Conservation (phyloP, 2,888 invertebrate genomes). For the Hypomecis atomaria region DNA sequence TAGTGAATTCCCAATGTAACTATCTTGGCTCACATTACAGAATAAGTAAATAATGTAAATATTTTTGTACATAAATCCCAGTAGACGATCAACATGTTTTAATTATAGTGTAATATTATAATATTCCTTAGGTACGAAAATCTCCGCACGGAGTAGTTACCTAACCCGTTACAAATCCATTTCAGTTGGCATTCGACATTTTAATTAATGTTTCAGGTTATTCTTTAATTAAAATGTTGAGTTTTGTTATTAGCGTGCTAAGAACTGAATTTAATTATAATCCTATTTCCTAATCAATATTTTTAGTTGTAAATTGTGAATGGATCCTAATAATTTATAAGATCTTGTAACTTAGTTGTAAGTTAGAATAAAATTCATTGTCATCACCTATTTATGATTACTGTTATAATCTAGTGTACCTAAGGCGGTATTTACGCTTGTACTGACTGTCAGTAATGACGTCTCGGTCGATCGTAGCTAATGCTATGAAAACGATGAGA, state of each 20-base stretch:
- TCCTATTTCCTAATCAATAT: constrained; percentile 43
- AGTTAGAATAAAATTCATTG: constrained; percentile 53
- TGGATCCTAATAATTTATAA: constrained; percentile 78
- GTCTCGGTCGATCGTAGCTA: too few relatives aligned
- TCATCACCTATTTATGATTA: constrained; percentile 55
- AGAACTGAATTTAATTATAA: constrained; percentile 56
- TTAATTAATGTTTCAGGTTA: constrained; percentile 5
- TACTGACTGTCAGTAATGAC: too few relatives aligned
- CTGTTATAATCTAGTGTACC: constrained; percentile 50
- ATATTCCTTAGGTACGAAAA: constrained; percentile 35
- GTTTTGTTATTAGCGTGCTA: constrained; percentile 48
- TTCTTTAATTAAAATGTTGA: constrained; percentile 23
- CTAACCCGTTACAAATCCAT: constrained; percentile 34
- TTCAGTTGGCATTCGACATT: constrained; percentile 20
- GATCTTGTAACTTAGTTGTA: constrained; percentile 61
- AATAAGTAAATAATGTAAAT: constrained; percentile 43
- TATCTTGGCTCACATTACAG: constrained; percentile 9
- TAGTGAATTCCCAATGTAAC: background rate
- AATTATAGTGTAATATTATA: constrained; percentile 27
- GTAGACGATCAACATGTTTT: constrained; percentile 33
- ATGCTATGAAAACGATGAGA: too few relatives aligned
- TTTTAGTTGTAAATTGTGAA: constrained; percentile 72
- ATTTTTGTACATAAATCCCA: constrained; percentile 49
- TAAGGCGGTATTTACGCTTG: constrained; percentile 8
- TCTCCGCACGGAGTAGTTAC: constrained; percentile 41